Percentiles rank a stretch among this genome's conserved stretches.
These are phyloP conservation scores for Drosophila santomea DNA, from an alignment of 1,140 invertebrate genomes.

Conservation along the genomic window DNA sequence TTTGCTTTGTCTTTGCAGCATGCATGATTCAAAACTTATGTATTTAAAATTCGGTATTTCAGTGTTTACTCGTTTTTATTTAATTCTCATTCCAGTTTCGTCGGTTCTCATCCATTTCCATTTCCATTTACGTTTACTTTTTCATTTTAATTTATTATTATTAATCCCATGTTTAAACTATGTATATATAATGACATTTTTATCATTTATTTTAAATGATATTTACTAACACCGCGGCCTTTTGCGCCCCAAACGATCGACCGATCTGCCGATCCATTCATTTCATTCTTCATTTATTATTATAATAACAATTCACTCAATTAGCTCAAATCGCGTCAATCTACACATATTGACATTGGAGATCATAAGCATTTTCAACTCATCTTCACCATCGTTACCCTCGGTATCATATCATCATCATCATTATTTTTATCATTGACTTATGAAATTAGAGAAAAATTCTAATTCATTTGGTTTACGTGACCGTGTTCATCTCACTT, in stretches of 20 bases:
- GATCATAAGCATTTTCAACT: constrained; percentile 72
- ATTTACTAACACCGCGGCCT: constrained; percentile 72
- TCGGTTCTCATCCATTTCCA: not conserved
- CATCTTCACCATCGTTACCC: constrained; percentile 48
- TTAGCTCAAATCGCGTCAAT: constrained; percentile 80
- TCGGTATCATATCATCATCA: constrained; percentile 40
- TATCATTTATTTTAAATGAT: constrained; percentile 80
- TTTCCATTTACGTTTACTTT: not conserved
- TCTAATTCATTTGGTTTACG: constrained; percentile 67
- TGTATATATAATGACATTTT: constrained; percentile 78
- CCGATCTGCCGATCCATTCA: constrained; percentile 50
- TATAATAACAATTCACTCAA: constrained; percentile 83
- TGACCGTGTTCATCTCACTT: constrained; percentile 22
- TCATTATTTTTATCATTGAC: constrained; percentile 41
- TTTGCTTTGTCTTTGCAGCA: constrained; percentile 40
- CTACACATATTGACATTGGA: constrained; percentile 77
- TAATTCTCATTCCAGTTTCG: constrained; percentile 41
- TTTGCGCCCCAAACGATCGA: constrained; percentile 51
- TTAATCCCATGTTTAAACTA: constrained; percentile 81
- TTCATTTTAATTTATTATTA: constrained; percentile 67
- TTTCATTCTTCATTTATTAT: constrained; percentile 65
- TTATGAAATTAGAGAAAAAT: constrained; percentile 81
- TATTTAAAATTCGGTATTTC: constrained; percentile 68
- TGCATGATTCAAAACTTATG: constrained; percentile 50
- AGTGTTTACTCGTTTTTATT: constrained; percentile 65